A percentile compares a stretch with the other conserved stretches of the same genome.
Conservation (phyloP, 2,888 invertebrate genomes). For the Hydraecia micacea region DNA sequence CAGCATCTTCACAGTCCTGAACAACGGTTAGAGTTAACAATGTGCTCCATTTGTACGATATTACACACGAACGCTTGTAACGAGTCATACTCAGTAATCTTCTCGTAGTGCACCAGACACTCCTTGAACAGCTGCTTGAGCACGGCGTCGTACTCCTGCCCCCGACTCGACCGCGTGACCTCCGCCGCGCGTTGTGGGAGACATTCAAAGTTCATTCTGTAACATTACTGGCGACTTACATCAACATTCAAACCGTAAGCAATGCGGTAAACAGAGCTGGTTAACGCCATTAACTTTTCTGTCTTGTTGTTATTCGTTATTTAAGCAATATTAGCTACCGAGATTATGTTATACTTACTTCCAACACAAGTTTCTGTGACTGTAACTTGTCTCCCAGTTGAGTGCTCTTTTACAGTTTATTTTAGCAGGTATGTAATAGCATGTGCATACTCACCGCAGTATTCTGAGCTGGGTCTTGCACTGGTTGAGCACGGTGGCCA, state of each 20-base stretch:
- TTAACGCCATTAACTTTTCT: neutral
- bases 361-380: neutral
- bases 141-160: slow-evolving; percentile 61
- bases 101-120: slow-evolving; percentile 77
- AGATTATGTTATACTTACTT: neutral
- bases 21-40: slow-evolving; percentile 7
- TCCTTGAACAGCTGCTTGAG: slow-evolving; percentile 72
- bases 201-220: slow-evolving; percentile 76
- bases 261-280: neutral
- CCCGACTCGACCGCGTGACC: slow-evolving; percentile 40
- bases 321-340: neutral
- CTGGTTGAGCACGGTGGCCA: slow-evolving; percentile 82
- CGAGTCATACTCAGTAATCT: slow-evolving; percentile 73
- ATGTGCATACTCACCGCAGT: slow-evolving; percentile 73
- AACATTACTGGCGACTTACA: slow-evolving; percentile 45
- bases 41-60: neutral
- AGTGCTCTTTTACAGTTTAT: neutral
- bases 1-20: slow-evolving; percentile 75
- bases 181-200: slow-evolving; percentile 71
- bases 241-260: neutral
- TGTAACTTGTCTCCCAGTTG: neutral
- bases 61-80: neutral
- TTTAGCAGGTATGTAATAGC: neutral
- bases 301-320: neutral
- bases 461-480: slow-evolving; percentile 82